Percentiles rank a stretch among this genome's conserved stretches.
These are phyloP conservation scores for Aphidius ervi DNA, from an alignment of 1,140 invertebrate genomes.

Conservation along the genomic window DNA sequence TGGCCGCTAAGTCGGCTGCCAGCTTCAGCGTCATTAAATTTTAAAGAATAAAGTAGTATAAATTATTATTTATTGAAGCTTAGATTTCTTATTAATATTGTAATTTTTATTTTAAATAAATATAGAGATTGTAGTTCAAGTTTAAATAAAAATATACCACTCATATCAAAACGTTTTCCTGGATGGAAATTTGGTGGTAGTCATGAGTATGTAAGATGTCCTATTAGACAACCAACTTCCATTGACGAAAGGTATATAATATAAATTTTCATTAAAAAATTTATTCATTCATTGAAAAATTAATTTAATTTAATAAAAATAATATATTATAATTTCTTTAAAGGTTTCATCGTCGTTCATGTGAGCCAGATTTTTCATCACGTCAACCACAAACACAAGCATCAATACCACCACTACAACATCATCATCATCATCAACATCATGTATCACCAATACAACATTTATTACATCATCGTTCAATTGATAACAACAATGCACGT, in stretches of 20 bases:
- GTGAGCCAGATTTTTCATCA: slow-evolving; percentile 37
- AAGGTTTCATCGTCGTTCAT: slow-evolving; percentile 38
- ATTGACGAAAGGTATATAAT: slow-evolving; percentile 46
- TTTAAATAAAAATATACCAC: slow-evolving; percentile 1
- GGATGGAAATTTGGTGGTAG: slow-evolving; percentile 43
- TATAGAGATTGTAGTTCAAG: slow-evolving; percentile 30
- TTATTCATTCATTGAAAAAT: neutral
- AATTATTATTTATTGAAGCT: too few species aligned
- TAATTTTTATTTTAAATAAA: slow-evolving; percentile 15
- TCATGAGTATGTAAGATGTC: slow-evolving; percentile 48
- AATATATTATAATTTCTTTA: neutral
- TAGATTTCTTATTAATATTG: neutral
- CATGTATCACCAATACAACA: slow-evolving; percentile 20
- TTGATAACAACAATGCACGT: slow-evolving; percentile 29
- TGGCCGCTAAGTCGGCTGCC: too few species aligned
- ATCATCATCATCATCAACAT: slow-evolving; percentile 30
- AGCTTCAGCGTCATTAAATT: too few species aligned
- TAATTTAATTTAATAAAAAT: neutral
- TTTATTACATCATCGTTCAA: slow-evolving; percentile 28
- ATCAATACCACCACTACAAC: slow-evolving; percentile 29
- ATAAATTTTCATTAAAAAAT: neutral
- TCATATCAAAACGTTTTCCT: slow-evolving; percentile 38
- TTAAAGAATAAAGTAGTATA: too few species aligned
- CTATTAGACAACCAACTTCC: slow-evolving; percentile 45
- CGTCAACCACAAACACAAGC: slow-evolving; percentile 23